A percentile compares a stretch with the other conserved stretches of the same genome.
These are phyloP conservation scores for Anoura caudifer DNA, from an alignment of 2,113 vertebrate species.

Conservation along the genomic window DNA sequence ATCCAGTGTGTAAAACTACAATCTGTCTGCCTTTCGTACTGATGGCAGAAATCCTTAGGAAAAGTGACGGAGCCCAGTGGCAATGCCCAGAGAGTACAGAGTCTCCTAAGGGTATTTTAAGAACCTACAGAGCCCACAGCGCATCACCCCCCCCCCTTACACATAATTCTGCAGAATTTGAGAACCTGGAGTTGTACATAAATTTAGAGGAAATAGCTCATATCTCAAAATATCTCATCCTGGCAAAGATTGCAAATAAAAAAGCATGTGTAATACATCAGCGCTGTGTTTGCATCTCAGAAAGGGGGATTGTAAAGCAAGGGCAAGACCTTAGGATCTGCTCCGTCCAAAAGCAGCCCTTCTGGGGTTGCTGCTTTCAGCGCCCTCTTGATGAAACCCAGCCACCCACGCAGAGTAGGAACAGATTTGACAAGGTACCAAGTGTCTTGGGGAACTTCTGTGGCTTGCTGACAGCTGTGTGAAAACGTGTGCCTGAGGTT, in stretches of 20 bases:
- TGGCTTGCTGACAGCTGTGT: constrained; percentile 9
- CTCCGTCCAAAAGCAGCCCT: not conserved
- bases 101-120: not conserved
- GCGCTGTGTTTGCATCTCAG: not conserved
- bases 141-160: not conserved
- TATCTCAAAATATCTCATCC: not conserved
- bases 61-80: not conserved
- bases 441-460: constrained; percentile 35
- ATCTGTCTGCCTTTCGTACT: not conserved
- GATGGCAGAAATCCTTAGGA: constrained; percentile 2
- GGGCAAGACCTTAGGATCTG: not conserved
- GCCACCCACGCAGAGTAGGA: constrained; percentile 20
- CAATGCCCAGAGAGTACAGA: not conserved
- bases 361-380: not conserved
- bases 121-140: not conserved
- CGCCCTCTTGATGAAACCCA: not conserved
- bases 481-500: constrained; percentile 41
- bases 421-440: constrained; percentile 34
- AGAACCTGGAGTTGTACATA: not conserved
- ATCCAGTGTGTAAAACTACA: not conserved
- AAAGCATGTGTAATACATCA: not conserved
- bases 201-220: not conserved
- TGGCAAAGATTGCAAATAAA: not conserved
- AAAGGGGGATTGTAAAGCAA: not conserved
- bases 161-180: not conserved